Evolutionary conservation across 2,797 vertebrate genomes (phyloP).

Genomic region (Todus mexicanus): DNA sequence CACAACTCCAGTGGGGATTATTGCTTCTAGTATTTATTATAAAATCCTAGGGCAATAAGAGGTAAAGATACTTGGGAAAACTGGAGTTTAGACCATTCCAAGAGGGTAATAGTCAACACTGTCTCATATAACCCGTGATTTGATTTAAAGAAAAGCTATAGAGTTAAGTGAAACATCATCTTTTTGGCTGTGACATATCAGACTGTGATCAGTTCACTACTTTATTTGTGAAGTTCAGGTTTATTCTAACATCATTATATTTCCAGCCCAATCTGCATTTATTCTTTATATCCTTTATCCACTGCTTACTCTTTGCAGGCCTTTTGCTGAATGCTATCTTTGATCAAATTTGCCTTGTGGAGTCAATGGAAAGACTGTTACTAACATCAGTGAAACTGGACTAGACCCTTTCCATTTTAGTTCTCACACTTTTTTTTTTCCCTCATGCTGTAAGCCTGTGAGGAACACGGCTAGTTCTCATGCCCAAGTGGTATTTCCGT

Average conservation of each 20-base stretch:
- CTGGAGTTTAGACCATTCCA: background rate
- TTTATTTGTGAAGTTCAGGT: background rate
- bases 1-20: background rate
- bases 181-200: background rate
- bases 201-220: background rate
- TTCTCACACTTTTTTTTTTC: background rate
- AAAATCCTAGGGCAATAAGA: background rate
- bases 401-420: background rate
- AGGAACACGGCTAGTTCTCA: background rate
- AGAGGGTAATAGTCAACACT: background rate
- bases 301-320: background rate
- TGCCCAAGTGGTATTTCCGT: background rate
- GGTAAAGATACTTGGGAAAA: background rate
- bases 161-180: background rate
- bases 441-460: background rate
- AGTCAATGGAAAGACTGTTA: background rate
- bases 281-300: background rate
- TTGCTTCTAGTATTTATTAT: background rate
- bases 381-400: background rate
- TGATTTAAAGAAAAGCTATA: background rate
- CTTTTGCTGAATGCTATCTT: background rate
- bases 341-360: background rate
- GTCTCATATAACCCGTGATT: background rate
- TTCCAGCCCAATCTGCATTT: background rate
- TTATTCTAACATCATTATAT: background rate